phyloP scores from a whole-genome alignment of 30 jellyfish, hydroid and myxozoan species.

The Chironex yamaguchii region DNA sequence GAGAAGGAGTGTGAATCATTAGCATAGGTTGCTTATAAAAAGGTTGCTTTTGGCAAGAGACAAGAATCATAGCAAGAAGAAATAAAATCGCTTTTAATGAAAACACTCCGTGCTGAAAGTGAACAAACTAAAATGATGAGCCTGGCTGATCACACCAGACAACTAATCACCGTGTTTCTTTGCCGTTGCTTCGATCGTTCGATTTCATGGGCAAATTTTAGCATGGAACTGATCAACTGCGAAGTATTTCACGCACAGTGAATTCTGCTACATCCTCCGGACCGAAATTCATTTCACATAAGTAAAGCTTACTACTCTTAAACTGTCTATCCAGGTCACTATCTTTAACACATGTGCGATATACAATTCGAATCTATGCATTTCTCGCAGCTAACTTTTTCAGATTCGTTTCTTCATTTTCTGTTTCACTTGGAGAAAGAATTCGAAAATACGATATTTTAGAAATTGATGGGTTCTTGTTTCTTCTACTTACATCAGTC shows the following conservation, averaged over 20 bases:
- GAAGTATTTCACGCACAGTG: slow-evolving; percentile 42
- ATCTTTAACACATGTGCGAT: slow-evolving; percentile 35
- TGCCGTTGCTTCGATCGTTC: slow-evolving; percentile 1
- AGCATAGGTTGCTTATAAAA: slow-evolving; percentile 38
- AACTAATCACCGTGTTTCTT: slow-evolving; percentile 11
- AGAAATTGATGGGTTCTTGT: slow-evolving; percentile 18
- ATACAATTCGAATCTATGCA: slow-evolving; percentile 22
- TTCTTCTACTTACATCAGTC: slow-evolving; percentile 20
- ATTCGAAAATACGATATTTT: slow-evolving; percentile 17
- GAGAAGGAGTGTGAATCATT: slow-evolving; percentile 37
- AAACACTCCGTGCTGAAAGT: no score
- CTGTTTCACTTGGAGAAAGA: no score
- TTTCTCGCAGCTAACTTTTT: slow-evolving; percentile 24
- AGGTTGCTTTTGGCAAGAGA: slow-evolving; percentile 25
- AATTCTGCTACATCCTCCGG: slow-evolving; percentile 50
- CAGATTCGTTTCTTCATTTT: neutral
- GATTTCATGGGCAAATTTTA: slow-evolving; percentile 42
- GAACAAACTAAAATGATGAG: no score
- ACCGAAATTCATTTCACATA: slow-evolving; percentile 44
- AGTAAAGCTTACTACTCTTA: slow-evolving; percentile 8
- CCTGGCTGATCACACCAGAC: slow-evolving; percentile 17
- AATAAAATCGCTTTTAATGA: no score
- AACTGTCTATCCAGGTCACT: slow-evolving; percentile 34
- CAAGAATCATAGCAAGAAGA: slow-evolving; percentile 27
- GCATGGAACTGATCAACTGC: slow-evolving; percentile 48